phyloP scores from a whole-genome alignment of 2,797 vertebrate species.

The Tiaroga cobitis region DNA sequence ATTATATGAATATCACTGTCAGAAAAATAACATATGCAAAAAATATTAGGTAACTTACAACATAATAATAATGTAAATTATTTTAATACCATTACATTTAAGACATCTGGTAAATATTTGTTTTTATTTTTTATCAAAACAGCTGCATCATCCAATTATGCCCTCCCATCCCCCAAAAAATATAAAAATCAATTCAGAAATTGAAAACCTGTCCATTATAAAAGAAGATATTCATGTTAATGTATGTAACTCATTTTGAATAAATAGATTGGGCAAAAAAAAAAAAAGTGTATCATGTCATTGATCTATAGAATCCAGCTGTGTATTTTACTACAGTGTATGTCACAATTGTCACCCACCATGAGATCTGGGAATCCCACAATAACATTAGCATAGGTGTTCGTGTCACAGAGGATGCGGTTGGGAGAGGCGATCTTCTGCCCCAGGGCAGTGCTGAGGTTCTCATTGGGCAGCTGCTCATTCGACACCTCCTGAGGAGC shows the following conservation, averaged over 20 bases:
- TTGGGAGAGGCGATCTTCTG: slow-evolving; percentile 95
- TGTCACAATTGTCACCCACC: slow-evolving; percentile 76
- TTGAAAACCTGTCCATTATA: not conserved
- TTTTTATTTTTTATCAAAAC: too few species aligned
- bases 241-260: not conserved
- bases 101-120: too few species aligned
- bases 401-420: slow-evolving; percentile 84
- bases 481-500: slow-evolving; percentile 84
- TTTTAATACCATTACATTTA: not conserved
- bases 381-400: slow-evolving; percentile 83
- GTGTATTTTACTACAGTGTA: not conserved
- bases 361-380: slow-evolving; percentile 96
- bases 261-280: not conserved
- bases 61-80: not conserved
- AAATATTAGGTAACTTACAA: too few species aligned
- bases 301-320: not conserved
- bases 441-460: slow-evolving; percentile 88
- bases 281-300: too few species aligned
- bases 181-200: not conserved
- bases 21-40: not conserved
- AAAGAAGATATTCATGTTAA: not conserved
- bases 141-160: too few species aligned
- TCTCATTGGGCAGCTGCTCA: slow-evolving; percentile 90
- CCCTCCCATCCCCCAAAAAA: not conserved
- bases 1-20: not conserved